Evolutionary conservation across 2,113 vertebrate genomes (phyloP).

Genomic region (Cyprinodon variegatus): DNA sequence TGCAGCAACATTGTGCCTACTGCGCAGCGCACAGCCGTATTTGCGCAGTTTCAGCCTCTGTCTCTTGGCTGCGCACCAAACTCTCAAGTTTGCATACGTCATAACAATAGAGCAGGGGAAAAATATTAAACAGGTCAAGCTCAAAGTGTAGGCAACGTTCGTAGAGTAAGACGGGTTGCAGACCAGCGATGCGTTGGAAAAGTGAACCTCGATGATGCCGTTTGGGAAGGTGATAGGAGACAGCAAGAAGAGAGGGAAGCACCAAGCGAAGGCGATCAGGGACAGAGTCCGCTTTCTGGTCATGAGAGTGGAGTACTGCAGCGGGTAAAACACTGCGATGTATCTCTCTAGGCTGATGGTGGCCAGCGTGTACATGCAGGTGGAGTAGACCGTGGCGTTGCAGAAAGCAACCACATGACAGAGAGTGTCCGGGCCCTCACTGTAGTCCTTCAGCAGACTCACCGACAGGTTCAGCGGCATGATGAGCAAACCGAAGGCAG

Average conservation of each 20-base stretch:
- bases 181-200: slow-evolving; percentile 83
- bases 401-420: slow-evolving; percentile 84
- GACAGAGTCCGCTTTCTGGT: slow-evolving; percentile 73
- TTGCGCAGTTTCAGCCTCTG: slow-evolving; percentile 76
- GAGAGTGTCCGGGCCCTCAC: slow-evolving; percentile 70
- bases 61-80: slow-evolving; percentile 82
- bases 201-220: slow-evolving; percentile 81
- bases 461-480: slow-evolving; percentile 86
- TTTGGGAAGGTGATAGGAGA: slow-evolving; percentile 79
- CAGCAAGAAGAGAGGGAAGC: slow-evolving; percentile 79
- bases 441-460: slow-evolving; percentile 78
- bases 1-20: slow-evolving; percentile 76
- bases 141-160: slow-evolving; percentile 79
- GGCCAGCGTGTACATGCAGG: slow-evolving; percentile 84
- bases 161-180: slow-evolving; percentile 85
- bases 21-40: slow-evolving; percentile 50
- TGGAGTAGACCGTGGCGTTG: slow-evolving; percentile 82
- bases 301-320: slow-evolving; percentile 79
- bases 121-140: slow-evolving; percentile 81
- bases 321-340: slow-evolving; percentile 83
- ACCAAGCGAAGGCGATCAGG: slow-evolving; percentile 82
- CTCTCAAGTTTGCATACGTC: slow-evolving; percentile 82
- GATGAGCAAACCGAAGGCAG: slow-evolving; percentile 83
- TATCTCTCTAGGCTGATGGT: slow-evolving; percentile 85
- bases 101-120: slow-evolving; percentile 84